Conservation (phyloP, 2,888 invertebrate species). For the Nemotelus nigrinus region DNA sequence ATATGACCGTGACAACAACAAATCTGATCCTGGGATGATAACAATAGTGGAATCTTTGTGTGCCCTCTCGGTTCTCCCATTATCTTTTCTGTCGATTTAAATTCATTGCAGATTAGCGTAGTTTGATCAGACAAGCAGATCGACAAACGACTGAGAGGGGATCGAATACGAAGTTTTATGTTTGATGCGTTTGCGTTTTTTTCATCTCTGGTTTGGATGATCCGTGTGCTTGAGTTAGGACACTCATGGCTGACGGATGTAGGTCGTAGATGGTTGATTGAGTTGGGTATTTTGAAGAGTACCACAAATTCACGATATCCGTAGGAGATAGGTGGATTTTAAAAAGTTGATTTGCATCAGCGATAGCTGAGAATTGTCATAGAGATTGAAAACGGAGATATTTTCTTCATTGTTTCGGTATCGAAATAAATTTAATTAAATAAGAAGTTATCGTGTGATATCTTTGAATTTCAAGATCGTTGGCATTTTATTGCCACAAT, state of each 20-base stretch:
- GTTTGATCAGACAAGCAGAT: slow-evolving; percentile 52
- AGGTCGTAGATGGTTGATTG: not conserved
- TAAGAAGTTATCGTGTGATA: no score
- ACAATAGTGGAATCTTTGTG: slow-evolving; percentile 44
- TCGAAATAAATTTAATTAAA: no score
- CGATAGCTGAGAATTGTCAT: no score
- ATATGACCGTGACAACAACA: slow-evolving; percentile 47
- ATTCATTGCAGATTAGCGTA: slow-evolving; percentile 52
- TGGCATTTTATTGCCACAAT: no score
- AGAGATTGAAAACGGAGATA: no score
- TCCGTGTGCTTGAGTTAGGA: not conserved
- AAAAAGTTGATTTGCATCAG: no score
- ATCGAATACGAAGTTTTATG: slow-evolving; percentile 7
- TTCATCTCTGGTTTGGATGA: not conserved
- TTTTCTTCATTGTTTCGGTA: no score
- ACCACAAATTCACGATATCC: slow-evolving; percentile 14
- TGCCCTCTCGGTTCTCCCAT: slow-evolving; percentile 17
- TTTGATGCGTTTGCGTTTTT: not conserved
- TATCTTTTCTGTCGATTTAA: slow-evolving; percentile 48
- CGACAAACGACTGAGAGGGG: slow-evolving; percentile 9
- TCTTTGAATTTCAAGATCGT: no score
- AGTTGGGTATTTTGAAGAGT: not conserved
- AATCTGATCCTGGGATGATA: slow-evolving; percentile 51
- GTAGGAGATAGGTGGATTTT: not conserved
- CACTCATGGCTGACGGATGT: not conserved